Conservation (phyloP, 2,888 invertebrate genomes). For the Lasioglossum lativentre region DNA sequence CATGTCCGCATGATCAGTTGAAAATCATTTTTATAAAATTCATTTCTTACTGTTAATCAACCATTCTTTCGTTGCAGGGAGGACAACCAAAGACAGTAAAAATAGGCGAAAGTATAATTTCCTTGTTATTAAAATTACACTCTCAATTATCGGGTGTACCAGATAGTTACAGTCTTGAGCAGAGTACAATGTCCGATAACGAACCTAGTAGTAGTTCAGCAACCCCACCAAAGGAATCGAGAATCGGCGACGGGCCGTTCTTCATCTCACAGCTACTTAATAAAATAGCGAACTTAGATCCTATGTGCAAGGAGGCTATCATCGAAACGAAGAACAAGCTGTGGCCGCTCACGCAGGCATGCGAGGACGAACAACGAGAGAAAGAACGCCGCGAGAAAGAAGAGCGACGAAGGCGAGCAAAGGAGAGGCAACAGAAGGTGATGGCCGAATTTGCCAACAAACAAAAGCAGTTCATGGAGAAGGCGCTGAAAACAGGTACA, state of each 20-base stretch:
- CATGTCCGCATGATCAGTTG: background rate
- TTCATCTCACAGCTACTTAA: constrained; percentile 93
- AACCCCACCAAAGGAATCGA: constrained; percentile 76
- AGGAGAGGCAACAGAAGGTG: constrained; percentile 95
- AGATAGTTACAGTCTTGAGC: constrained; percentile 89
- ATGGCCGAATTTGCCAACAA: constrained; percentile 97
- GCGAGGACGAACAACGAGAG: constrained; percentile 90
- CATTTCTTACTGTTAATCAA: background rate
- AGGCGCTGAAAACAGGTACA: constrained; percentile 88
- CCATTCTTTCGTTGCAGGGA: constrained; percentile 57
- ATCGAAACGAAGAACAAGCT: constrained; percentile 90
- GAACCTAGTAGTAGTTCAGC: constrained; percentile 74
- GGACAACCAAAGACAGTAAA: constrained; percentile 85
- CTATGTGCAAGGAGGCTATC: constrained; percentile 89
- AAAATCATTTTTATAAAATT: background rate
- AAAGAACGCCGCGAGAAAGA: constrained; percentile 91
- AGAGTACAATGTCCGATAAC: constrained; percentile 75
- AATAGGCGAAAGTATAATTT: constrained; percentile 95
- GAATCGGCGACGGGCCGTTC: constrained; percentile 94
- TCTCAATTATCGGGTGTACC: constrained; percentile 93
- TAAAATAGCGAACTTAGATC: constrained; percentile 90
- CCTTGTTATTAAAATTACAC: constrained; percentile 94
- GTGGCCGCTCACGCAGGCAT: constrained; percentile 93
- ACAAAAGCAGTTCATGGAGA: constrained; percentile 96
- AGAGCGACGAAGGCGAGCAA: constrained; percentile 93